Percentiles rank a stretch among this genome's conserved stretches.
These are phyloP conservation scores for Brachionus rubens DNA, from an alignment of 1,140 invertebrate species.

Conservation along the genomic window DNA sequence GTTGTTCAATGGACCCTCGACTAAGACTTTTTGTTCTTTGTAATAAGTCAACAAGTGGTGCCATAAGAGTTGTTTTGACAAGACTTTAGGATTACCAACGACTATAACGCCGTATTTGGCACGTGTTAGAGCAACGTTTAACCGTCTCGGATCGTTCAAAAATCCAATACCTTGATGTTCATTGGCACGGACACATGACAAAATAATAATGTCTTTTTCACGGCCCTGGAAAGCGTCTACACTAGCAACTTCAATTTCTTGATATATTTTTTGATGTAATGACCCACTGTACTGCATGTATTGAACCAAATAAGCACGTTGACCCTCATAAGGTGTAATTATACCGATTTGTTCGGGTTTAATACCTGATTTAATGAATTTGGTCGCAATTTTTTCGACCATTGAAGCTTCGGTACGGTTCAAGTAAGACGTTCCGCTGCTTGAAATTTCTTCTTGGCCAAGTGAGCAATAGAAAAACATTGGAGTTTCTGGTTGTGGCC, in stretches of 20 bases:
- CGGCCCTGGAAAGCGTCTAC: slow-evolving; percentile 93
- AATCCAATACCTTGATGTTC: slow-evolving; percentile 89
- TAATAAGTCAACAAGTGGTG: slow-evolving; percentile 95
- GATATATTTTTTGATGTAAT: slow-evolving; percentile 90
- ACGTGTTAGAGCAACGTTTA: slow-evolving; percentile 95
- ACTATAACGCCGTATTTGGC: slow-evolving; percentile 93
- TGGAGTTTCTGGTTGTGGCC: slow-evolving; percentile 90
- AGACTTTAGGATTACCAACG: slow-evolving; percentile 96
- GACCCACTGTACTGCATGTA: slow-evolving; percentile 99
- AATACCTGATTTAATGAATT: slow-evolving; percentile 86
- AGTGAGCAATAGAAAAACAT: slow-evolving; percentile 98
- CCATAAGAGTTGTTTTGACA: slow-evolving; percentile 96
- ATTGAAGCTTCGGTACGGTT: slow-evolving; percentile 97
- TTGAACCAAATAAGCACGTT: slow-evolving; percentile 92
- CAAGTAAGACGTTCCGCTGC: slow-evolving; percentile 93
- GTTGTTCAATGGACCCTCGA: slow-evolving; percentile 95
- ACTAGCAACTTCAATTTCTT: slow-evolving; percentile 98
- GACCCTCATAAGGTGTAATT: slow-evolving; percentile 97
- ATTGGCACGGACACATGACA: slow-evolving; percentile 82
- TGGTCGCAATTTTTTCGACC: slow-evolving; percentile 90
- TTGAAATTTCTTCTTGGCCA: slow-evolving; percentile 97
- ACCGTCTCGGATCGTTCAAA: slow-evolving; percentile 88
- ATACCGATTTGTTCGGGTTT: slow-evolving; percentile 99
- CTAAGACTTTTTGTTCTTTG: slow-evolving; percentile 93
- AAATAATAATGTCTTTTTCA: slow-evolving; percentile 95